phyloP scores from a whole-genome alignment of 2,797 vertebrate genomes.

The Chromis chromis region DNA sequence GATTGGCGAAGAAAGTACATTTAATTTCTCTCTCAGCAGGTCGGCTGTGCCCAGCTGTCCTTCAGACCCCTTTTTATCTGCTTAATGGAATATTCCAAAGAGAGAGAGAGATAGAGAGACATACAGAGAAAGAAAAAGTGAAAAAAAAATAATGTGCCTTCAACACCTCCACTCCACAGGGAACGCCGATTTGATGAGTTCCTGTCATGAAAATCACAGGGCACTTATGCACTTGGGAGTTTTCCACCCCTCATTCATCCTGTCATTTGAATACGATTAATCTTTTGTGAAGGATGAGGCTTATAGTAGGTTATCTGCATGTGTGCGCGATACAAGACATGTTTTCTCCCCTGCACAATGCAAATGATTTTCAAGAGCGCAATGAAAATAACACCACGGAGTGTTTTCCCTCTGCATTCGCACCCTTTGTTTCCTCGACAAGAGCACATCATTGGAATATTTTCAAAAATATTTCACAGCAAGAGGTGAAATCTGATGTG shows the following conservation, averaged over 20 bases:
- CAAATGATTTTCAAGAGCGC: slow-evolving; percentile 2
- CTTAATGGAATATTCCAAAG: slow-evolving; percentile 64
- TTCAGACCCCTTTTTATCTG: slow-evolving; percentile 40
- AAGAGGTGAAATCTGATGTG: background rate
- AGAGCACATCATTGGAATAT: background rate
- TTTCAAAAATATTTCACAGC: background rate
- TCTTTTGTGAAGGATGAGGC: slow-evolving; percentile 15
- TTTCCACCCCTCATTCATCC: slow-evolving; percentile 28
- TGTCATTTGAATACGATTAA: slow-evolving; percentile 44
- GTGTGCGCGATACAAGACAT: background rate
- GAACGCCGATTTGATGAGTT: slow-evolving; percentile 58
- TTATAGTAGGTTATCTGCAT: slow-evolving; percentile 26
- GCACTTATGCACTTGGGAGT: slow-evolving; percentile 20
- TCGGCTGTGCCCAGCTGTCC: slow-evolving; percentile 62
- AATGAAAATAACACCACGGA: background rate
- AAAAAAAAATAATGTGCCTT: background rate
- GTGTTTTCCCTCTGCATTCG: background rate
- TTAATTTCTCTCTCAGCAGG: slow-evolving; percentile 75
- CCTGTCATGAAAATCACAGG: slow-evolving; percentile 46
- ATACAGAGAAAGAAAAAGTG: slow-evolving; percentile 4
- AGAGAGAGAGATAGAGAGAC: slow-evolving; percentile 3
- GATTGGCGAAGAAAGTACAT: slow-evolving; percentile 71
- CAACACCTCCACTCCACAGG: slow-evolving; percentile 42
- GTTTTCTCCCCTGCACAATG: background rate
- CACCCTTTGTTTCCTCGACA: background rate